Evolutionary conservation across 2,113 vertebrate species (phyloP), one percentile per base, ranked within the genome.

Genomic region (Rhinolophus ferrumequinum): DNA sequence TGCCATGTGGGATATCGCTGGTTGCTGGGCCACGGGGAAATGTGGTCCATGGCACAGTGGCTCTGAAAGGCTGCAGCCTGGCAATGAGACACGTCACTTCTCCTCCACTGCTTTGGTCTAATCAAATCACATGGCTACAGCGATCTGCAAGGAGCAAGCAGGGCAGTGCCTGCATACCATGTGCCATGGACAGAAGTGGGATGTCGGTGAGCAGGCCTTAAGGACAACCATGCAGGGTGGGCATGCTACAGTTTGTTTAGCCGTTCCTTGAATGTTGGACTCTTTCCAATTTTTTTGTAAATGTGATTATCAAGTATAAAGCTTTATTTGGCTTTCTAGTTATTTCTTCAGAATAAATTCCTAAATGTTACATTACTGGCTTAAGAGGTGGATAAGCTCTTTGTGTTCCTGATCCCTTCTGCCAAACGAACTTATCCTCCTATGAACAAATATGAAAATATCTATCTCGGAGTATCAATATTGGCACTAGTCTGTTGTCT

Each of bases 321-420:
- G 77, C 19, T 88, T 92, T 79, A 70, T 24, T 81, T 56, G n/a
- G 18, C 44, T 76, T 96, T 77, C 50, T 64, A 33, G 50, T 70
- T 88, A 38, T 10, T 88, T 76, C n/a, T 77, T 88, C 54, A 84
- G 54, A 84, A 83, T 62, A 94, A 87, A 94, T 77, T 44, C 62
- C 77, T 83, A 26, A 69, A 76, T n/a, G 38, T 69, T 72, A 72
- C 28, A 18, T 47, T 72, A 77, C 14, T 84, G 47, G 30, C 44
- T 64, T 38, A 83, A 62, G 30, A 66, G 21, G 8, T 73, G 60
- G 5, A 7, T 54, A 81, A 85, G 24, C 18, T 64, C 38, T 77
- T n/a, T 18, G 21, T 47, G 33, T 22, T 69, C 52, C 35, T 70
- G 35, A 50, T 21, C 35, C 19, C 35, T 62, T 16, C 35, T 33